These are phyloP conservation scores for Oasisia sp. DNA, from an alignment of 2,888 invertebrate species.

Conservation along the genomic window DNA sequence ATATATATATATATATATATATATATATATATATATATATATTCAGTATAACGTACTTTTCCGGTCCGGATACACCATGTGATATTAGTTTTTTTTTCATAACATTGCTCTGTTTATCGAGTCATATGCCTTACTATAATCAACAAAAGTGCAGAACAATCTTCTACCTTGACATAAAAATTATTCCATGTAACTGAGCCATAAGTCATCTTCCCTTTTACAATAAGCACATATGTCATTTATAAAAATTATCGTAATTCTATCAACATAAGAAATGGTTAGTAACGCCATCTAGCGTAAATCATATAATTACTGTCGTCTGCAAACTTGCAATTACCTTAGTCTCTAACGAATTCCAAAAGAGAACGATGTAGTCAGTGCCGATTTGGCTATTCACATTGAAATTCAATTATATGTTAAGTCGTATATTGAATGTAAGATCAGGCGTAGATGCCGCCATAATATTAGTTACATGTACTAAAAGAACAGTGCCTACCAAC, in stretches of 20 bases:
- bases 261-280: too few species aligned
- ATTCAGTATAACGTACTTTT: background rate
- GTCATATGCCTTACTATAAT: too few species aligned
- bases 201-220: too few species aligned
- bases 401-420: background rate
- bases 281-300: too few species aligned
- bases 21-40: background rate
- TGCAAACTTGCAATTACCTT: background rate
- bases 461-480: background rate
- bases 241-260: too few species aligned
- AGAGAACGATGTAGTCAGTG: background rate
- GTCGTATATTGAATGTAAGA: background rate
- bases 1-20: background rate
- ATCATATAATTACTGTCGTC: too few species aligned
- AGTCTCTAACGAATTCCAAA: background rate
- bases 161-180: too few species aligned
- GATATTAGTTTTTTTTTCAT: too few species aligned
- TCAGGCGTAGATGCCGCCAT: background rate
- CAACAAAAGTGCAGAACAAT: too few species aligned
- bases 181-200: too few species aligned
- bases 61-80: background rate
- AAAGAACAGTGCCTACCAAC: background rate
- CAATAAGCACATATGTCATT: too few species aligned
- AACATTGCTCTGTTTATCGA: too few species aligned
- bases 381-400: background rate